A percentile compares a stretch with the other conserved stretches of the same genome.
phyloP scores from a whole-genome alignment of 2,797 vertebrate species.

The Spatula clypeata region DNA sequence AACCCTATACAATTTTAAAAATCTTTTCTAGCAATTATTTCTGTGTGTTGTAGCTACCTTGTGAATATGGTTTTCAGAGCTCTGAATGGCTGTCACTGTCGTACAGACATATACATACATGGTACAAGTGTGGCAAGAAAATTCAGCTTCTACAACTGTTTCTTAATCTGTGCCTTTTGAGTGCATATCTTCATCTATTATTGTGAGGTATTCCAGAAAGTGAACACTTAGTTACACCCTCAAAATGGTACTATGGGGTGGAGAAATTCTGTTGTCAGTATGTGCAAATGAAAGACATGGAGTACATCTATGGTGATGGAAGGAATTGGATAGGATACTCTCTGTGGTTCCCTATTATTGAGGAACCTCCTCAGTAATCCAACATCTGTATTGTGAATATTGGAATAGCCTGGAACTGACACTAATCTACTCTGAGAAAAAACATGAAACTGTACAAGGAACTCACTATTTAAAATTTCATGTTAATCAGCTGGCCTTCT shows the following conservation, averaged over 20 bases:
- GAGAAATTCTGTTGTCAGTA: background rate
- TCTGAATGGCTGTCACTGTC: background rate
- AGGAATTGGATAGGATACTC: background rate
- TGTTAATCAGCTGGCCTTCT: background rate
- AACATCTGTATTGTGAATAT: background rate
- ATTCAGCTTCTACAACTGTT: background rate
- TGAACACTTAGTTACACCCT: background rate
- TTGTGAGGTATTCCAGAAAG: background rate
- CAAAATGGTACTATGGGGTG: background rate
- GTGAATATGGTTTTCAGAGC: background rate
- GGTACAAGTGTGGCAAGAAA: background rate
- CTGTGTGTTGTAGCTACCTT: background rate
- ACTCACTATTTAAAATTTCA: background rate
- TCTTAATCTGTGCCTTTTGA: background rate
- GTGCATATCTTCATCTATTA: background rate
- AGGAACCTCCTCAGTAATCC: background rate
- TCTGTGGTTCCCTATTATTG: background rate
- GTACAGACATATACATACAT: fast-evolving
- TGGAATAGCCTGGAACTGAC: background rate
- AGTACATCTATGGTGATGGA: background rate
- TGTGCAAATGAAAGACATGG: background rate
- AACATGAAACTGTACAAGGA: background rate
- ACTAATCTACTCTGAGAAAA: background rate
- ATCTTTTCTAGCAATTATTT: slow-evolving; percentile 4
- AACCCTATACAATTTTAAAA: background rate